Evolutionary conservation across 2,797 vertebrate species (phyloP).

Genomic region (Hybognathus amarus): DNA sequence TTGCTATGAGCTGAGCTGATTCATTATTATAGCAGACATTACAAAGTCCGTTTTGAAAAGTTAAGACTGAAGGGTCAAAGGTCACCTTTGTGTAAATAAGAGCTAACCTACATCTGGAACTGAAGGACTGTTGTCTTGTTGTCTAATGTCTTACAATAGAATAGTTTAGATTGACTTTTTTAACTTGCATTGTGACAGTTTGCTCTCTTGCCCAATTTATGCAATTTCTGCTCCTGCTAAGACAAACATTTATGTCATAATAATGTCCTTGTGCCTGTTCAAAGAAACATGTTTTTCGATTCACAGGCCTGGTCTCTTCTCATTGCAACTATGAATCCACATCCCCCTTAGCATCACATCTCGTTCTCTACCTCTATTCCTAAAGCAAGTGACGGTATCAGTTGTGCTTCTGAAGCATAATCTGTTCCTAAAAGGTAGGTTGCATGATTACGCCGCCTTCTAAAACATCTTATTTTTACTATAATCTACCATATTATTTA

Average conservation of each 20-base stretch:
- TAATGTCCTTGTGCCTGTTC: not conserved
- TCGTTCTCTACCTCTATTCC: too few relatives aligned
- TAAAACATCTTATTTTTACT: not conserved
- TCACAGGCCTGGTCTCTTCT: not conserved
- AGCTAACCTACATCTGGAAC: not conserved
- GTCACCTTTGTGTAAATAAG: not conserved
- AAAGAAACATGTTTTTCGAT: not conserved
- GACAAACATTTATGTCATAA: not conserved
- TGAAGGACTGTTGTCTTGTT: not conserved
- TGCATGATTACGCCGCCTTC: too few relatives aligned
- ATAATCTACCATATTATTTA: not conserved
- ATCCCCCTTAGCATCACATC: not conserved
- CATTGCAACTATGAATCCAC: not conserved
- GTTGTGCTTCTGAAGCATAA: not conserved
- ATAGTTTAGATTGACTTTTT: not conserved
- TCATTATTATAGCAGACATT: not conserved
- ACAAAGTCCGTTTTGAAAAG: not conserved
- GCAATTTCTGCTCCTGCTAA: not conserved
- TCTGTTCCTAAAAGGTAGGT: not conserved
- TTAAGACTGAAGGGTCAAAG: not conserved
- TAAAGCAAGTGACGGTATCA: not conserved
- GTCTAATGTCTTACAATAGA: not conserved
- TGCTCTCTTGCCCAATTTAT: not conserved
- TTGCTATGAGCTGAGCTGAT: not conserved
- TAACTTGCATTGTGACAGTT: not conserved